Evolutionary conservation across 2,113 vertebrate genomes (phyloP), one percentile per base, ranked within the genome.

Genomic region (Grammomys surdaster): DNA sequence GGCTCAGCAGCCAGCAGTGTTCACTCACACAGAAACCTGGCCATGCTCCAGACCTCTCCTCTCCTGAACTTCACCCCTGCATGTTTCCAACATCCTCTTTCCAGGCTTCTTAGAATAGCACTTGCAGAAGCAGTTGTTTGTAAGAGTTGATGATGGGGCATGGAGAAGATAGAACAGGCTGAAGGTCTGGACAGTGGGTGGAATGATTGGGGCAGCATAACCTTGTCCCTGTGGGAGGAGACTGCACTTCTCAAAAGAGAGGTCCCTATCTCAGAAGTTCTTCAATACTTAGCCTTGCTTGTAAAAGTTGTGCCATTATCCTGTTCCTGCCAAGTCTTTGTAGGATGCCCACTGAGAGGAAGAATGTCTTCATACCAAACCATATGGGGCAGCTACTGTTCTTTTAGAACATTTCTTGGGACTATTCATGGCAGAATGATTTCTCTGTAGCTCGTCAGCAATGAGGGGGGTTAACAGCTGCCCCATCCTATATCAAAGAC

Each of bases 21-120:
- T 86, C 51, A 67, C 88, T 96, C 89, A 76, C 89, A 95, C 10
- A 48, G 58, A 89, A 84, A 72, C 26, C 28, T 93, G 95, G 95
- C 86, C 48, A 22, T 46, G 84, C 78, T 93, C 96, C 95, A 96
- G 90, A 11, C n/a, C 72, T 73, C 17, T 46, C 28, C 46, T 76
- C 70, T 75, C 72, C 10, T 5, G 33, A n/a, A 56, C 58, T 20
- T 54, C 63, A 73, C 31, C 56, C 31, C 46, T 26, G 36, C 67
- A 11, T 82, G 80, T 85, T 90, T 56, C 90, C 48, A 81, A 6
- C 75, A 89, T 96, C 81, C 77, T 93, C 90, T 87, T 46, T 78
- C 11, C 94, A 93, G 51, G 24, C 26, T 67, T 56, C 69, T 51
- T 63, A 3, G 6, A 88, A 73, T 48, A 73, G 63, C 24, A 24